These are phyloP conservation scores for Prolemur simus DNA, from an alignment of 2,113 vertebrate genomes.

Conservation along the genomic window DNA sequence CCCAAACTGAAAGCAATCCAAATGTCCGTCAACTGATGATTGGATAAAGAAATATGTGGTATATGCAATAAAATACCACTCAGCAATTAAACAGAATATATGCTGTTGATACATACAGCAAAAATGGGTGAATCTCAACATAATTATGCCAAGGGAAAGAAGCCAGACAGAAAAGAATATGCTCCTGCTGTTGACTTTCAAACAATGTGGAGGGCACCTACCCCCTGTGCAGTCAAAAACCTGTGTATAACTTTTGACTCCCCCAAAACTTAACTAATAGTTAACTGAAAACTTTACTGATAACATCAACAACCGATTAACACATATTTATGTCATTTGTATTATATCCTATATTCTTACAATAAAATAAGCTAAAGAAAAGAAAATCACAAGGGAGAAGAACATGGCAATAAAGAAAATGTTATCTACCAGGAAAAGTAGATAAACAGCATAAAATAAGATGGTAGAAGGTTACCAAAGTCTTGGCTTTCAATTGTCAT, in stretches of 20 bases:
- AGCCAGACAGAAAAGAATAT: neutral
- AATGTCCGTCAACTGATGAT: too few species aligned
- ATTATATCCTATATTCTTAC: too few species aligned
- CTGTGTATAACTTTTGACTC: neutral
- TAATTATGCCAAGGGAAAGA: neutral
- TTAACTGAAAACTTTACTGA: neutral
- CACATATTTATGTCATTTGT: too few species aligned
- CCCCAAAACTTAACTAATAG: neutral
- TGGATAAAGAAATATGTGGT: neutral
- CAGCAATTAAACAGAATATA: neutral
- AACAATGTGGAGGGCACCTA: neutral
- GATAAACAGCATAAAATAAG: neutral
- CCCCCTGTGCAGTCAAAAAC: neutral
- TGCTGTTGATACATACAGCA: neutral
- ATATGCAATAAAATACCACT: neutral
- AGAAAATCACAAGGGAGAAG: neutral
- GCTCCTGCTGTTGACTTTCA: neutral
- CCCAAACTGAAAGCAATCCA: too few species aligned
- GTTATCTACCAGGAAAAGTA: neutral
- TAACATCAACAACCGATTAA: too few species aligned
- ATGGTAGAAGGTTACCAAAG: neutral
- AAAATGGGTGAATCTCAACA: neutral
- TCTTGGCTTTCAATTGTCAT: neutral
- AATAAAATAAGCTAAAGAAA: too few species aligned
- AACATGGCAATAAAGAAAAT: neutral